Evolutionary conservation across 2,113 vertebrate species (phyloP).

Genomic region (Atlantisia rogersi): DNA sequence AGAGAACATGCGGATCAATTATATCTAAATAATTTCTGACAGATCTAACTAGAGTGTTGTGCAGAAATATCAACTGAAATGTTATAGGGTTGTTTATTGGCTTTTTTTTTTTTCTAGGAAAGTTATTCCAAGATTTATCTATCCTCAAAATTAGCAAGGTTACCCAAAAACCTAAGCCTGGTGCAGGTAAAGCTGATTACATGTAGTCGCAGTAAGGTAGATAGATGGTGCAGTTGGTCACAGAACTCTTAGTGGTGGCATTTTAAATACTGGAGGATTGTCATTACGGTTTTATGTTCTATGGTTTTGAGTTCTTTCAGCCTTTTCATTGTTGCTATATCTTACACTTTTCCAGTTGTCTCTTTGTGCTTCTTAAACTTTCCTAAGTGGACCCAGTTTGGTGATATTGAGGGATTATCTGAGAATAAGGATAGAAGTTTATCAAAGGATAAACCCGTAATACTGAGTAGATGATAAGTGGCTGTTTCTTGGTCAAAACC

Average conservation of each 20-base stretch:
- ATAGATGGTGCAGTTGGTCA: background rate
- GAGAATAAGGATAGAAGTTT: background rate
- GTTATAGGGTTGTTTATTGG: background rate
- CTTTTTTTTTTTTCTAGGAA: background rate
- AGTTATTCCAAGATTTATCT: background rate
- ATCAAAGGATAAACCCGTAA: background rate
- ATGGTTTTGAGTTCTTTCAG: background rate
- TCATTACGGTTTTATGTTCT: background rate
- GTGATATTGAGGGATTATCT: background rate
- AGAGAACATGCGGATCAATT: background rate
- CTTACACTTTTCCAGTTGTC: background rate
- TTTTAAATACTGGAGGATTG: background rate
- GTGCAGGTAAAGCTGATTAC: background rate
- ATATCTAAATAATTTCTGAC: background rate
- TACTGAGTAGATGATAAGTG: background rate
- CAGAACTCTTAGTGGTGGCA: background rate
- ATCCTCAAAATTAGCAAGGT: background rate
- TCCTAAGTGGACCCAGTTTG: background rate
- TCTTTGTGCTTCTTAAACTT: background rate
- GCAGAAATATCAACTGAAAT: background rate
- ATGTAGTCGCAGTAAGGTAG: background rate
- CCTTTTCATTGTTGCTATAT: background rate
- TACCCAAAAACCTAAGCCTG: background rate
- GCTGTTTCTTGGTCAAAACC: background rate
- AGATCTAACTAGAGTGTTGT: background rate